Evolutionary conservation across 2,113 vertebrate species (phyloP), one percentile per base, ranked within the genome.

Genomic region (Macquaria ambigua): DNA sequence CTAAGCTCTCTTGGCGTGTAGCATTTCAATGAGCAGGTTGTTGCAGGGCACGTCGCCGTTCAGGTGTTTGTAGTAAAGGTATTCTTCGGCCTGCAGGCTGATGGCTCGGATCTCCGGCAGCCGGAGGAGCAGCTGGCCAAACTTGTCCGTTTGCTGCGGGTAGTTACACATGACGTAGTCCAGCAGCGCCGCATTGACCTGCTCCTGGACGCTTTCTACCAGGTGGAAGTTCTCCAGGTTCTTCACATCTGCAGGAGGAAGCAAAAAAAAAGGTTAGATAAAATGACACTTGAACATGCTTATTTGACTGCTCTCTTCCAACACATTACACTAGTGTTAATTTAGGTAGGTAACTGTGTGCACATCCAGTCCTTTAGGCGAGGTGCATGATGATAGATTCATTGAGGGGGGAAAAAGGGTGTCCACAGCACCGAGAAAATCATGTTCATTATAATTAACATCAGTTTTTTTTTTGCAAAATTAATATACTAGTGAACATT

Each of bases 11-110:
- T 99, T 99, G 62, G 99, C 99, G 67, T 99, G 99, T 93, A 99
- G 95, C 99, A 99, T 99, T 93, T 99, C 99, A 58, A 99, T 99
- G 92, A 99, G 98, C 79, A 99, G 97, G 95, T 99, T 99, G 89
- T 99, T 99, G 93, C 98, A 99, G 0, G 99, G 99, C 83, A 99
- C 98, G n/a, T 99, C 98, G 39, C 98, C 99, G 0, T 98, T 99
- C 94, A 99, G 97, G 95, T 99, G 99, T 94, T 99, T 99, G 95
- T 98, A 98, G 90, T 99, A 99, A 82, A 99, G 97, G 95, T 99
- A 99, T 93, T 99, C 98, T 94, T 99, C 99, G 0, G 99, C 99
- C 95, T 99, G 98, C 96, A 98, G 95, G 90, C 99, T 99, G 95
- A 99, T 97, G 75, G 97, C 97, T 25, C 98, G 97, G 94, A 99